Evolutionary conservation across 2,113 vertebrate genomes (phyloP).

Genomic region (Scomber scombrus): DNA sequence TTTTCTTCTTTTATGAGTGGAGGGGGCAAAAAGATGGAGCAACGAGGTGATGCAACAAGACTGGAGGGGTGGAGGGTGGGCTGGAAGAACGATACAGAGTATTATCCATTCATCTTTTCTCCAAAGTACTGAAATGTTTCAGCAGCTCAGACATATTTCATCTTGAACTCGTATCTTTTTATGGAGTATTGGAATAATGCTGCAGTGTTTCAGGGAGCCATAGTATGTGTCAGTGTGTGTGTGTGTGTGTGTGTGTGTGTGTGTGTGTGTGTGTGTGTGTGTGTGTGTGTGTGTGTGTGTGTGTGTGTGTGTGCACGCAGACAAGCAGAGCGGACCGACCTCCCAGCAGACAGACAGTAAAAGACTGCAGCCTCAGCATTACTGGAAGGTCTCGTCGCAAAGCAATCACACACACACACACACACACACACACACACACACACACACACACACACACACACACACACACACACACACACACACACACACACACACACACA

Average conservation of each 20-base stretch:
- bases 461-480: slow-evolving; percentile 13
- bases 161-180: slow-evolving; percentile 60
- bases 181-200: slow-evolving; percentile 64
- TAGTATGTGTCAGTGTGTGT: background rate
- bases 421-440: slow-evolving; percentile 9
- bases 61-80: background rate
- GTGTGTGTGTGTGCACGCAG: background rate
- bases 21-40: slow-evolving; percentile 11
- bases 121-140: slow-evolving; percentile 54
- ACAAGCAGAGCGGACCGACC: slow-evolving; percentile 52
- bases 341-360: slow-evolving; percentile 72
- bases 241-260: background rate
- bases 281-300: background rate
- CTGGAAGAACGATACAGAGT: slow-evolving; percentile 16
- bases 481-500: slow-evolving; percentile 7
- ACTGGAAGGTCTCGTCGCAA: slow-evolving; percentile 62
- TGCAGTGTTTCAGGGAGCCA: slow-evolving; percentile 48
- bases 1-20: slow-evolving; percentile 58
- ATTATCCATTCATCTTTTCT: slow-evolving; percentile 59
- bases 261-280: background rate
- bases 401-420: slow-evolving; percentile 49
- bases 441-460: slow-evolving; percentile 41
- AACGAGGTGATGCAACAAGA: slow-evolving; percentile 42
- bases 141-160: slow-evolving; percentile 45
- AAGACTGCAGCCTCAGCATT: slow-evolving; percentile 75